Evolutionary conservation across 1,140 invertebrate genomes (phyloP), one percentile per base, ranked within the genome.

Genomic region (Drepana arcuata): DNA sequence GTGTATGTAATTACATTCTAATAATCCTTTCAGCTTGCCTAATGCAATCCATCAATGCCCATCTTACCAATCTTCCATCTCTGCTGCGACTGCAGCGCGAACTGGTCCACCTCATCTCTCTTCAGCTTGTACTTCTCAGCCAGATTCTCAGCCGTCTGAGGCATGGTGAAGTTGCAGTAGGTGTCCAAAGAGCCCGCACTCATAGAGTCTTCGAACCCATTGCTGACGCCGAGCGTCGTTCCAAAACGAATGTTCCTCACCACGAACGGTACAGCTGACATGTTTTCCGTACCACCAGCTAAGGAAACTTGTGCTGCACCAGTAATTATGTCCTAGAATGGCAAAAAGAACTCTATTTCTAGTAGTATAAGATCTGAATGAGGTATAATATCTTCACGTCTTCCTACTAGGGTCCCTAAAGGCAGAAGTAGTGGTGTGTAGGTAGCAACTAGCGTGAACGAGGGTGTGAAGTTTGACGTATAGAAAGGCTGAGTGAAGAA

Each of bases 71-170:
- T 86, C 77, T 93, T 92, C 93, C 93, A 97, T 38, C 88, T 83
- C 46, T 87, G 83, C 70, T 96, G 94, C 13, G 96, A 98, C 84
- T 69, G 55, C 0, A 97, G 66, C 2, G 97, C 90, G 85, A 93
- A 99, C 38, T 91, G 84, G 66, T 99, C 97, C 32, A 93, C 93
- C 49, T 98, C 93, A 50, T 60, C 96, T 90, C 65, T 84, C 1
- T 90, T 90, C 21, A 99, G 84, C 37, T 91, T 90, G 64, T 94
- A 98, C 65, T 98, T 91, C 34, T 91, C 93, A 3, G 95, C 97
- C 27, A 99, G 84, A 78, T 99, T 99, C 83, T 99, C 98, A 7
- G 98, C 98, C 2, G 98, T 99, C 27, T 97, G 72, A 1, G 93
- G 97, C 98, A 99, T 99, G 0, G 95, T 93, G 29, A 95, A 87